phyloP scores from a whole-genome alignment of 2,797 vertebrate genomes.

The Megaceryle alcyon region DNA sequence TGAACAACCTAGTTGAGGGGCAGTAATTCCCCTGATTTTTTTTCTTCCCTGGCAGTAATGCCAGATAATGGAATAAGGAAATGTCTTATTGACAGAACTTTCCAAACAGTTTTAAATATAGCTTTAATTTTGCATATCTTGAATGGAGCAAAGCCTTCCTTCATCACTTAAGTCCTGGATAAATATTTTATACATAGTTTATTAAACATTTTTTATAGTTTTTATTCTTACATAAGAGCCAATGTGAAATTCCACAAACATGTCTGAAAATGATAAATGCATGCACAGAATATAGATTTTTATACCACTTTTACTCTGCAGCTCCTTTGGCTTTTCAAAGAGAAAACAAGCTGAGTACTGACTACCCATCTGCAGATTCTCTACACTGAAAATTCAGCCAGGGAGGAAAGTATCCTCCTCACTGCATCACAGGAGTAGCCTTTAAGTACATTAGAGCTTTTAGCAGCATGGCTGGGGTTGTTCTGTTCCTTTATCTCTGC shows the following conservation, averaged over 20 bases:
- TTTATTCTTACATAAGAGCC: not conserved
- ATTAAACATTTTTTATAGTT: not conserved
- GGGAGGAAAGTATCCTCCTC: not conserved
- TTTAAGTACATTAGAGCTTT: not conserved
- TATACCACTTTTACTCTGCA: not conserved
- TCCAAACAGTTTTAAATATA: not conserved
- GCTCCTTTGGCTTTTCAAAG: not conserved
- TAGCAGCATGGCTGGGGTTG: not conserved
- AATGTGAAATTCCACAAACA: not conserved
- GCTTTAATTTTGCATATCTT: not conserved
- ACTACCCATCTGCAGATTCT: not conserved
- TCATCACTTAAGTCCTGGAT: not conserved
- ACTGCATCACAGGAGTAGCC: not conserved
- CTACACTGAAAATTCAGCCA: rapidly evolving
- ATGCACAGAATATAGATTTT: not conserved
- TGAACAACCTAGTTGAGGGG: not conserved
- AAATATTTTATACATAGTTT: not conserved
- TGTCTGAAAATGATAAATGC: not conserved
- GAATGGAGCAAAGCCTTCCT: not conserved
- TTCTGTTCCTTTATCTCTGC: not conserved
- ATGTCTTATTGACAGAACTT: not conserved
- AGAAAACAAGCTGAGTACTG: not conserved
- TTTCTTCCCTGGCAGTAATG: not conserved
- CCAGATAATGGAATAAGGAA: not conserved
- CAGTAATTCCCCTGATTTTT: not conserved